These are phyloP conservation scores for Rhabdophis nuchalis DNA, from an alignment of 2,797 vertebrate genomes.

Conservation along the genomic window DNA sequence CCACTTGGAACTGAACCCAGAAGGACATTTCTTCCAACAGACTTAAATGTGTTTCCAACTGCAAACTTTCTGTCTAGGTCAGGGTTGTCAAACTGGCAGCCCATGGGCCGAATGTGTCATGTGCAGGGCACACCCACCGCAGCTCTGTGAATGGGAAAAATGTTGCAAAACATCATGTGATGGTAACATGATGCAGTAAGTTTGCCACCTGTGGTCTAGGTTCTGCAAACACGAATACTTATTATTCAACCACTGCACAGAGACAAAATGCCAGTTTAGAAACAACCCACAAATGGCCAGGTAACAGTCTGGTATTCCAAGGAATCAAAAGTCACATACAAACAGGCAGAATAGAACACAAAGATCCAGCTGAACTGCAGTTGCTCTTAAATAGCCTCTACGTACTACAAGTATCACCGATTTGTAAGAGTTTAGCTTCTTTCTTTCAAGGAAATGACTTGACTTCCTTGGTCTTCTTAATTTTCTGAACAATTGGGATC, in stretches of 20 bases:
- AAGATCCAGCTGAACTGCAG: neutral
- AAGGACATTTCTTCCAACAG: too few species aligned
- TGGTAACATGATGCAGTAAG: too few species aligned
- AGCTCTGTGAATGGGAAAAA: too few species aligned
- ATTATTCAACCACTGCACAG: neutral
- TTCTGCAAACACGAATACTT: neutral
- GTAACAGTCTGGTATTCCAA: neutral
- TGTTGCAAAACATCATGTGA: too few species aligned
- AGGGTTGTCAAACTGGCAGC: too few species aligned
- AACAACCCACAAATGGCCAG: neutral
- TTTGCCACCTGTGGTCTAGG: neutral
- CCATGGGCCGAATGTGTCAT: fast-evolving
- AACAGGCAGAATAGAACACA: neutral
- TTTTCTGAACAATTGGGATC: neutral
- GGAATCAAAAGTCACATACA: neutral
- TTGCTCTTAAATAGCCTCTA: neutral
- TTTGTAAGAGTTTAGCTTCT: neutral
- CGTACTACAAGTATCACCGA: neutral
- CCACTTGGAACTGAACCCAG: too few species aligned
- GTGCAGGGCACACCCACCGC: too few species aligned
- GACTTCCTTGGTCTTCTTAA: neutral
- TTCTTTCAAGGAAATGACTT: neutral
- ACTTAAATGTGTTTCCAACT: neutral
- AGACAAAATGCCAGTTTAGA: neutral
- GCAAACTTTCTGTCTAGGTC: neutral